Base-by-base conservation (phyloP, 2,888 invertebrate genomes). In the Cephus sareptanus region DNA sequence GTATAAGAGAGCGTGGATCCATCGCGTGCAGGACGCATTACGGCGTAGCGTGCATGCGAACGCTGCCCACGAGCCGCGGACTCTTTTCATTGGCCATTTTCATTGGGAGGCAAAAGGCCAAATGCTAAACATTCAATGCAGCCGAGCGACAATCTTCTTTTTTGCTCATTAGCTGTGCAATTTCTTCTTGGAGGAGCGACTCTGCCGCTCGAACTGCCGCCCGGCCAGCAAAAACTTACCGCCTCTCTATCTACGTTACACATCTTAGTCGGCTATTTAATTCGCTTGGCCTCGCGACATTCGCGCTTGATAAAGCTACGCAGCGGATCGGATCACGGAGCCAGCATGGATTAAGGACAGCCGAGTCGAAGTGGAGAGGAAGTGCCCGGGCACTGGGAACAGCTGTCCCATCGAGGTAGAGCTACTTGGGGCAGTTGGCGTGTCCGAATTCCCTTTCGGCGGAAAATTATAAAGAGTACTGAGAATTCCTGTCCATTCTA, bases 81-180 rank as follows among this genome's bases (percentile, higher is more conserved):
- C 31, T n/a, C 74, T 34, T 74, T 74, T 74, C 37, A 37, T 34
- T 30, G 74, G 34, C 12, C 35, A 35, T 34, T 74, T 34, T 74
- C 35, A 35, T 34, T 30, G 6, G 34, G 74, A 35, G 11, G 74
- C 23, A 34, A 74, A 37, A 74, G 35, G 74, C 74, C 3, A 35
- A 74, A 74, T 34, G 71, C 31, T 31, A 31, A 56, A 9, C 23
- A 56, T 56, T 56, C 56, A 9, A 56, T 56, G 56, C 56, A 2
- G 56, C 13, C 30, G 74, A 34, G 37, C n/a, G 35, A 69, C 73
- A 69, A 76, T 74, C 78, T 79, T 80, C 77, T 77, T 81, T 80
- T 79, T 80, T 78, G 81, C 80, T 81, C 81, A 78, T 80, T 81
- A 80, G 78, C 80, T 34, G 23, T 56, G 23, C 56, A 23, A 56